A percentile compares a stretch with the other conserved stretches of the same genome.
phyloP scores from a whole-genome alignment of 2,888 invertebrate species.

The Aphrophora alni region DNA sequence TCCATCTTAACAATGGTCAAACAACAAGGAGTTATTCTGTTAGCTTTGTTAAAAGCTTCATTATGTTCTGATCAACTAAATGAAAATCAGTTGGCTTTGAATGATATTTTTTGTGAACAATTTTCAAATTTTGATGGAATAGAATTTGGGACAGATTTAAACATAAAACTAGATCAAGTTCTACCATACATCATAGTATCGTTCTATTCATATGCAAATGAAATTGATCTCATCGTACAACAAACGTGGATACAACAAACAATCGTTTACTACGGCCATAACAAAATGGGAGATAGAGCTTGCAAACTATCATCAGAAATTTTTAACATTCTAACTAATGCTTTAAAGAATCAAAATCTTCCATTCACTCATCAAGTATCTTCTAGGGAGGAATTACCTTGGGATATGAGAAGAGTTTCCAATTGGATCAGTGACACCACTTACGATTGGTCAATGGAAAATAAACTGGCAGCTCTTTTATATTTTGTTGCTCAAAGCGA shows the following conservation, averaged over 20 bases:
- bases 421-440: constrained; percentile 3
- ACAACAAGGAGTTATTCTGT: constrained; percentile 58
- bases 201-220: constrained; percentile 4
- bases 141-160: background rate
- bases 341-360: background rate
- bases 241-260: background rate
- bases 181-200: constrained; percentile 25
- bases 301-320: background rate
- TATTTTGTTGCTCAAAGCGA: constrained; percentile 43
- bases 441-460: constrained; percentile 36
- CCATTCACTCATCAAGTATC: background rate
- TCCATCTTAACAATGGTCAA: constrained; percentile 62
- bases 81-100: background rate
- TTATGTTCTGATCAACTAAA: background rate
- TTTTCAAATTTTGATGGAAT: background rate
- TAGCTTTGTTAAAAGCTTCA: background rate
- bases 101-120: constrained; percentile 20
- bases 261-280: background rate
- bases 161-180: constrained; percentile 10
- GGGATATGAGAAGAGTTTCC: constrained; percentile 44
- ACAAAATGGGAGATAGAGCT: background rate
- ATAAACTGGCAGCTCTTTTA: constrained; percentile 44
- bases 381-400: constrained; percentile 35
- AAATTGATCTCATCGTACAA: background rate
- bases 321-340: background rate